Percentiles rank a stretch among this genome's conserved stretches.
Evolutionary conservation across 2,113 vertebrate species (phyloP).

Genomic region (Odontesthes bonariensis): DNA sequence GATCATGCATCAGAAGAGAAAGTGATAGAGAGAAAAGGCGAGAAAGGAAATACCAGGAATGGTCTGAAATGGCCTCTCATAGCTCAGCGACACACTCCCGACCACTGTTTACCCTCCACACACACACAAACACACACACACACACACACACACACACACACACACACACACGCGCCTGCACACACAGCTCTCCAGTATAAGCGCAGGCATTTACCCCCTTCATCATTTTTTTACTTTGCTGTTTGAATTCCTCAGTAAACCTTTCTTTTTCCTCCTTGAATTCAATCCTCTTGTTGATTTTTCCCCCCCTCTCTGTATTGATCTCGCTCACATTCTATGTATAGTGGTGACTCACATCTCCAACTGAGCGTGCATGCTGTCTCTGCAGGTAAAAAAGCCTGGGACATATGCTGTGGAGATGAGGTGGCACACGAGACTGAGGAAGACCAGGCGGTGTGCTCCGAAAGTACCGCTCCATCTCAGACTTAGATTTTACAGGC

Average conservation of each 20-base stretch:
- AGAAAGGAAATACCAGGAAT: slow-evolving; percentile 64
- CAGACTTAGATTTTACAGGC: slow-evolving; percentile 23
- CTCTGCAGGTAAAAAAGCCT: slow-evolving; percentile 67
- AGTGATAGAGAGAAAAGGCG: slow-evolving; percentile 59
- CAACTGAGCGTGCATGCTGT: slow-evolving; percentile 48
- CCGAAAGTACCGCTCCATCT: not conserved
- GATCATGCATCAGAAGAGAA: slow-evolving; percentile 77
- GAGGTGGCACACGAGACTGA: slow-evolving; percentile 55
- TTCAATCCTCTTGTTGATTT: slow-evolving; percentile 48
- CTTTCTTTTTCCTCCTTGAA: slow-evolving; percentile 56
- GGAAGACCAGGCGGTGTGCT: slow-evolving; percentile 29
- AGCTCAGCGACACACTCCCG: slow-evolving; percentile 54
- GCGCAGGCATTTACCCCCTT: slow-evolving; percentile 23
- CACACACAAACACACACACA: slow-evolving; percentile 33
- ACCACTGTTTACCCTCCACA: slow-evolving; percentile 60
- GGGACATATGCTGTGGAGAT: slow-evolving; percentile 62
- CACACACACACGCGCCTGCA: not conserved
- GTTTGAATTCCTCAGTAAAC: slow-evolving; percentile 32
- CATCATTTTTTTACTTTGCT: slow-evolving; percentile 24
- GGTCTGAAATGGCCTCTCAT: slow-evolving; percentile 69
- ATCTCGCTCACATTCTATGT: slow-evolving; percentile 43
- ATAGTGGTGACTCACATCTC: slow-evolving; percentile 75
- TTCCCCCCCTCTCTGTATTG: slow-evolving; percentile 29
- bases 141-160: slow-evolving; percentile 20
- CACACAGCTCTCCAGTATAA: not conserved